Evolutionary conservation across 2,113 vertebrate genomes (phyloP).

Genomic region (Corythornis vintsioides): DNA sequence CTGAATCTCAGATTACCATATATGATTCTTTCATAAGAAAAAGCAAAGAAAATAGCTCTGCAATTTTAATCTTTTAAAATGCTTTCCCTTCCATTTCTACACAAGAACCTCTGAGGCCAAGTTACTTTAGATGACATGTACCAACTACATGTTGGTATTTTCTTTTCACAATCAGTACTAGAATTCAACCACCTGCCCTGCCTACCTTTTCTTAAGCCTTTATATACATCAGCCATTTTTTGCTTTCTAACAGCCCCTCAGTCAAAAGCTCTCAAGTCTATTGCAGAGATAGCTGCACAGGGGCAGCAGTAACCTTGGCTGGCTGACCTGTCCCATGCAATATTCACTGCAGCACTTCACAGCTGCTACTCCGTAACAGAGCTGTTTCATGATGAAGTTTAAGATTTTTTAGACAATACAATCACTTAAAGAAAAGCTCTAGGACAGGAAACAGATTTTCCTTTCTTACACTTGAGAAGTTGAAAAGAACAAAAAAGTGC

Average conservation of each 20-base stretch:
- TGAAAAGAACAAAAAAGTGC: neutral
- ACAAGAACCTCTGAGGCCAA: neutral
- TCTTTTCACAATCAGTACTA: neutral
- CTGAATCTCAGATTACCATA: neutral
- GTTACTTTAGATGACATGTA: neutral
- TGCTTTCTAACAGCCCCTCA: neutral
- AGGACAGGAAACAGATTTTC: neutral
- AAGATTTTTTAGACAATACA: neutral
- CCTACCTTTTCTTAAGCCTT: neutral
- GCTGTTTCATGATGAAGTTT: neutral
- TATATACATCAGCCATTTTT: neutral
- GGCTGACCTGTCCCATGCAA: neutral
- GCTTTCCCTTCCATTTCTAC: neutral
- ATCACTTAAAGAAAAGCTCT: neutral
- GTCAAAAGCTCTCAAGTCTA: neutral
- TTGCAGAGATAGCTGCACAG: neutral
- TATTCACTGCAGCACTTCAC: neutral
- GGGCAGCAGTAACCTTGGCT: neutral
- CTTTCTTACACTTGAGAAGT: neutral
- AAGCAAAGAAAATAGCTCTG: neutral
- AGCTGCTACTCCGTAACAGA: neutral
- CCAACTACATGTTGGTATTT: neutral
- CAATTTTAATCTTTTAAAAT: neutral
- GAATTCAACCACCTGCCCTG: neutral
- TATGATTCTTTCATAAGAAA: neutral